Evolutionary conservation across 2,113 vertebrate species (phyloP).

Genomic region (Piaya cayana): DNA sequence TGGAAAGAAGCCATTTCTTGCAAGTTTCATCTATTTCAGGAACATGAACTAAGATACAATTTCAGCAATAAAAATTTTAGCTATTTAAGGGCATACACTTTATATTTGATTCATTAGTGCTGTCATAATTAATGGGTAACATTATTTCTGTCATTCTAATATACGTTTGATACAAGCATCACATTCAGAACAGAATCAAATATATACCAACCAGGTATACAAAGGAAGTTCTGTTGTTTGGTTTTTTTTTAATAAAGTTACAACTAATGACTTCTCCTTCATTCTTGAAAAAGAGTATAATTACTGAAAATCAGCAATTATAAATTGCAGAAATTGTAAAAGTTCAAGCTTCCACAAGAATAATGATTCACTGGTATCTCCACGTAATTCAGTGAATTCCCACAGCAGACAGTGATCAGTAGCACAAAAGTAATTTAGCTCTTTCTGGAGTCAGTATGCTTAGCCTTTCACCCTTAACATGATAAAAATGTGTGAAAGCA

Average conservation of each 20-base stretch:
- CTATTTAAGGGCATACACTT: not conserved
- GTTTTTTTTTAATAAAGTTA: not conserved
- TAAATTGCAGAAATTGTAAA: not conserved
- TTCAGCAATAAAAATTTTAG: not conserved
- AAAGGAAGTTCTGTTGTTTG: fast-evolving
- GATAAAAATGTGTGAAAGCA: not conserved
- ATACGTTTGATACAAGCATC: not conserved
- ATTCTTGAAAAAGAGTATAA: not conserved
- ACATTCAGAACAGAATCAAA: not conserved
- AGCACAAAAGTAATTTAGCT: not conserved
- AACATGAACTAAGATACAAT: not conserved
- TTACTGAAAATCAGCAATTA: not conserved
- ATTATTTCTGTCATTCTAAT: not conserved
- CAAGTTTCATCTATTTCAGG: not conserved
- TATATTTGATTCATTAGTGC: not conserved
- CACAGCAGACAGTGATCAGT: not conserved
- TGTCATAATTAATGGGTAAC: not conserved
- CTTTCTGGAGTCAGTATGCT: not conserved
- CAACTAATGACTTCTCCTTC: not conserved
- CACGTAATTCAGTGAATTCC: not conserved
- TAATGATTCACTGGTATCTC: not conserved
- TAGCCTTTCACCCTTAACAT: not conserved
- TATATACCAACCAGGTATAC: not conserved
- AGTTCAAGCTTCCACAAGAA: not conserved
- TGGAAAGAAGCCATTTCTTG: not conserved